Evolutionary conservation across 2,888 invertebrate genomes (phyloP).

Genomic region (Melinopterus prodromus): DNA sequence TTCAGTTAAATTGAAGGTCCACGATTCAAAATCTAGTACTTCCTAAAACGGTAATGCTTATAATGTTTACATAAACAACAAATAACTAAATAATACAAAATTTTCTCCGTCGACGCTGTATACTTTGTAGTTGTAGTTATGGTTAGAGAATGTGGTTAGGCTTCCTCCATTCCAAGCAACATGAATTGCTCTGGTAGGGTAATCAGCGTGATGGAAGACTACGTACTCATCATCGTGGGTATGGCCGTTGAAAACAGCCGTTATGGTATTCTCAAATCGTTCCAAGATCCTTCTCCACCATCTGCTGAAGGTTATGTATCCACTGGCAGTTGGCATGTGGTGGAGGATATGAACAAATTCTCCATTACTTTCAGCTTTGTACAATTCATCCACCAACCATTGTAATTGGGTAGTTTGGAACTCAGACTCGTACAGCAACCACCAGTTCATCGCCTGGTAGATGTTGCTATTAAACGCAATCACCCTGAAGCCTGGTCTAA

Average conservation of each 20-base stretch:
- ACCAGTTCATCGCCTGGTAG: slow-evolving; percentile 77
- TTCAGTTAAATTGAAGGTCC: slow-evolving; percentile 77
- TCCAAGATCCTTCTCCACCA: slow-evolving; percentile 75
- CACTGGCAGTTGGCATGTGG: slow-evolving; percentile 80
- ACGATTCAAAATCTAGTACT: slow-evolving; percentile 73
- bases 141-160: slow-evolving; percentile 80
- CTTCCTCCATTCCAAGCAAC: slow-evolving; percentile 88
- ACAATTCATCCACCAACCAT: slow-evolving; percentile 80
- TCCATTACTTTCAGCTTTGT: slow-evolving; percentile 73
- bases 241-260: slow-evolving; percentile 84
- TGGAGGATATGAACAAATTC: slow-evolving; percentile 83
- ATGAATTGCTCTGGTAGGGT: slow-evolving; percentile 66
- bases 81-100: slow-evolving; percentile 46
- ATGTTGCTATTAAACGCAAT: slow-evolving; percentile 85
- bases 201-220: slow-evolving; percentile 69
- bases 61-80: background rate
- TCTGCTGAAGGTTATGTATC: slow-evolving; percentile 73
- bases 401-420: slow-evolving; percentile 79
- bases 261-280: slow-evolving; percentile 77
- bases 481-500: slow-evolving; percentile 75
- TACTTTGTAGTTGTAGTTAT: slow-evolving; percentile 66
- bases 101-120: slow-evolving; percentile 49
- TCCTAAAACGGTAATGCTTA: slow-evolving; percentile 57
- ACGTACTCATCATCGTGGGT: slow-evolving; percentile 79
- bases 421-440: slow-evolving; percentile 62